Evolutionary conservation across 2,113 vertebrate species (phyloP).

Genomic region (Rhynchopsitta pachyrhyncha): DNA sequence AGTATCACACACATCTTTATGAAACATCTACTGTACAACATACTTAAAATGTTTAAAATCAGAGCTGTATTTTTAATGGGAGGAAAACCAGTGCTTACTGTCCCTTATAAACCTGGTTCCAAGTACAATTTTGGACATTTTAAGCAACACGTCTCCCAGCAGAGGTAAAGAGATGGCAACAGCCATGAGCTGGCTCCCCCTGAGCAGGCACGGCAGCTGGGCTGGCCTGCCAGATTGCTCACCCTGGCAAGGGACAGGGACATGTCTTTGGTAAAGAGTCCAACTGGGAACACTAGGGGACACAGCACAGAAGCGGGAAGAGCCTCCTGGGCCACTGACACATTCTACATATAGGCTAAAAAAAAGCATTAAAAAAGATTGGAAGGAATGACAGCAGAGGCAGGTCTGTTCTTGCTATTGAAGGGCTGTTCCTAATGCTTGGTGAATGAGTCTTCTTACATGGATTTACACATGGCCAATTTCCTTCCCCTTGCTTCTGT

Average conservation of each 20-base stretch:
- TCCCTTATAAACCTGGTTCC: neutral
- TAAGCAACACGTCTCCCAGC: neutral
- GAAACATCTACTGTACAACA: neutral
- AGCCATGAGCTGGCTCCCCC: neutral
- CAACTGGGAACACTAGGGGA: neutral
- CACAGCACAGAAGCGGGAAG: neutral
- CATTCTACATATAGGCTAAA: neutral
- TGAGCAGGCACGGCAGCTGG: neutral
- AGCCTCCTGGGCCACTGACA: neutral
- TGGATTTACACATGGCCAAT: neutral
- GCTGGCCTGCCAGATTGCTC: neutral
- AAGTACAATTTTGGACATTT: neutral
- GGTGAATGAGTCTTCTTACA: neutral
- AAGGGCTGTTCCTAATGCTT: neutral
- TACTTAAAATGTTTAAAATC: neutral
- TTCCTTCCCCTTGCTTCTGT: neutral
- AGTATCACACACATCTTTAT: neutral
- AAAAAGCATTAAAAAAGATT: neutral
- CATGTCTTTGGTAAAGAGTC: fast-evolving
- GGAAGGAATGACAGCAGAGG: neutral
- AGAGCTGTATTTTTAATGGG: neutral
- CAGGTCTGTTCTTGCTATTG: neutral
- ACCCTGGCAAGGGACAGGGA: neutral
- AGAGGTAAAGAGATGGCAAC: neutral
- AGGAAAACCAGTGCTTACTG: neutral